These are phyloP conservation scores for Caranx ignobilis DNA, from an alignment of 2,113 vertebrate genomes.

Conservation along the genomic window DNA sequence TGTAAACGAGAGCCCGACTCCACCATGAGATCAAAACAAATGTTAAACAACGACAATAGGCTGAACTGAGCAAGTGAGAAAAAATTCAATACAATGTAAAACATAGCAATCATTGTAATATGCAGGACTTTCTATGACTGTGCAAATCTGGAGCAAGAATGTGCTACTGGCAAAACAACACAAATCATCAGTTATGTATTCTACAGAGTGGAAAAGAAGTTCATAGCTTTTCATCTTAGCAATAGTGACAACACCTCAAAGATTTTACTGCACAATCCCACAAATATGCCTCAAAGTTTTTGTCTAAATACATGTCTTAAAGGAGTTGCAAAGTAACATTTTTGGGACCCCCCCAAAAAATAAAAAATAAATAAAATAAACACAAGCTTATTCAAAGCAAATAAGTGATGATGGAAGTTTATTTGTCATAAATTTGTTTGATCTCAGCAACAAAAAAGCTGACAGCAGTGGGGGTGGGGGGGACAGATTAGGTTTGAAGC, in stretches of 20 bases:
- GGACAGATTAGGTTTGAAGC: slow-evolving; percentile 31
- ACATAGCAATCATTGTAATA: slow-evolving; percentile 54
- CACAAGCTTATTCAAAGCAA: slow-evolving; percentile 27
- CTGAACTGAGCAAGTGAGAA: slow-evolving; percentile 20
- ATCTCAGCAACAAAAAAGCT: slow-evolving; percentile 61
- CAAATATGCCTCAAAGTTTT: slow-evolving; percentile 66
- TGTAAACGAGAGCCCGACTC: slow-evolving; percentile 7
- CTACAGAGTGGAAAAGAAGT: slow-evolving; percentile 46
- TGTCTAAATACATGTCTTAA: slow-evolving; percentile 54
- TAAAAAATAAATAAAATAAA: slow-evolving; percentile 28
- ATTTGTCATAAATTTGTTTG: slow-evolving; percentile 60
- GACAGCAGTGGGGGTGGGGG: slow-evolving; percentile 2
- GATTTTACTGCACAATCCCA: slow-evolving; percentile 42
- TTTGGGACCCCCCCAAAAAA: slow-evolving; percentile 10
- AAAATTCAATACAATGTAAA: slow-evolving; percentile 40
- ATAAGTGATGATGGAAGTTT: slow-evolving; percentile 38
- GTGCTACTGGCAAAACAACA: slow-evolving; percentile 72
- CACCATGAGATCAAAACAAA: slow-evolving; percentile 48
- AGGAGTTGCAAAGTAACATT: slow-evolving; percentile 41
- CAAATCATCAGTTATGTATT: slow-evolving; percentile 69
- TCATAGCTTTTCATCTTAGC: slow-evolving; percentile 56
- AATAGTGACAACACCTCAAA: slow-evolving; percentile 63
- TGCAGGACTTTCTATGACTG: slow-evolving; percentile 58
- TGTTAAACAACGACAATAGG: slow-evolving; percentile 39
- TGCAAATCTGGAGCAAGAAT: slow-evolving; percentile 66